phyloP scores from a whole-genome alignment of 2,797 vertebrate genomes.

The Hirundo rustica region DNA sequence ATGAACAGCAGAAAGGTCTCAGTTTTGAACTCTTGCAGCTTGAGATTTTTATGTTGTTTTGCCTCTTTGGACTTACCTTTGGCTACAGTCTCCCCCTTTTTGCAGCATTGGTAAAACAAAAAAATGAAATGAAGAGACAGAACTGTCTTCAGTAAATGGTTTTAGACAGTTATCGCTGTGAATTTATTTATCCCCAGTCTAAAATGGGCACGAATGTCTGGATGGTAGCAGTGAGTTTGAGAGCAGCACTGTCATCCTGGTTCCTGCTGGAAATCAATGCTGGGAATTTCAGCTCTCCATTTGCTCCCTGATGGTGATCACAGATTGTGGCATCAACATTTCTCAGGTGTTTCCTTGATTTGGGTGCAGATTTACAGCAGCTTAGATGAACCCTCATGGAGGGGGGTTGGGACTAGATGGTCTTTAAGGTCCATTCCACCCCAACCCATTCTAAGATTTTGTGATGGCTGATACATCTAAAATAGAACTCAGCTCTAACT shows the following conservation, averaged over 20 bases:
- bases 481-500: neutral
- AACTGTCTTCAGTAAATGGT: neutral
- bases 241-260: neutral
- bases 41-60: neutral
- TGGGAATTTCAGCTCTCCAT: neutral
- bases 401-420: fast-evolving
- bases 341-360: neutral
- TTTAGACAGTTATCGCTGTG: neutral
- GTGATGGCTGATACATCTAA: neutral
- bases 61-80: neutral
- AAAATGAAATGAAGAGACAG: neutral
- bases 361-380: neutral
- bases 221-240: neutral
- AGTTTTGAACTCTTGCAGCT: neutral
- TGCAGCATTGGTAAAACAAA: neutral
- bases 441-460: neutral
- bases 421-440: neutral
- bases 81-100: neutral
- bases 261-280: neutral
- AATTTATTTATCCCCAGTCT: neutral
- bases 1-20: neutral
- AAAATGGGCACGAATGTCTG: neutral
- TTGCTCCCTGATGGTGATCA: neutral
- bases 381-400: neutral
- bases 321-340: neutral